Evolutionary conservation across 1,140 invertebrate genomes (phyloP), one percentile per base, ranked within the genome.

Genomic region (Panulirus ornatus): DNA sequence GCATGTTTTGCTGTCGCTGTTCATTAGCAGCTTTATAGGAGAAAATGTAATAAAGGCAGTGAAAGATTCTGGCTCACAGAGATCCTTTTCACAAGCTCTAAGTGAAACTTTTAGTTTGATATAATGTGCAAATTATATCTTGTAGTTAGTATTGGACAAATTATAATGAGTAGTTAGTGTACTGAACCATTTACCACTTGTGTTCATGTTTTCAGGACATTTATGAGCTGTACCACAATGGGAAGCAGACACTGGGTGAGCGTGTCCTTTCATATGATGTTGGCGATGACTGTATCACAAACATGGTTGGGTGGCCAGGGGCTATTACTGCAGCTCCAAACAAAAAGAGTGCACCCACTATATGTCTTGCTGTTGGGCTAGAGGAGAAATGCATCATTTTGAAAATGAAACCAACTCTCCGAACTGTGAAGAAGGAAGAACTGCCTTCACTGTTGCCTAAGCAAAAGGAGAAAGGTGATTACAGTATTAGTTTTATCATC

Each of bases 381-480:
- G 92, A 92, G n/a, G 78, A 92, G 90, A 75, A 91, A n/a, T 83
- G 82, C 70, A 51, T 83, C 16, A 44, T 92, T 70, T 16, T 87
- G 44, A 83, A 92, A 91, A 90, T 95, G 94, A 92, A 91, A 92
- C 93, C 93, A 76, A 91, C 42, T 6, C 42, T 88, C 42, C 34
- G 40, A 30, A 44, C 86, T 44, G 54, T 81, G 34, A 81, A 88
- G 34, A 44, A 47, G 38, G 86, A 81, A 19, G 86, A 88, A 47
- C 44, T 70, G 2, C n/a, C 71, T 51, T 34, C 76, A 47, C 38
- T 34, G 14, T 22, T 75, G 1, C 30, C 36, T 19, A 75, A 75
- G 34, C 30, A 42, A 76, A 86, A 86, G 44, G 84, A 86, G 11
- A 86, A 76, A 86, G 84, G 84, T 86, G n/a, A n/a, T n/a, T n/a